Evolutionary conservation across 1,140 invertebrate genomes (phyloP).

Genomic region (Drosophila busckii): DNA sequence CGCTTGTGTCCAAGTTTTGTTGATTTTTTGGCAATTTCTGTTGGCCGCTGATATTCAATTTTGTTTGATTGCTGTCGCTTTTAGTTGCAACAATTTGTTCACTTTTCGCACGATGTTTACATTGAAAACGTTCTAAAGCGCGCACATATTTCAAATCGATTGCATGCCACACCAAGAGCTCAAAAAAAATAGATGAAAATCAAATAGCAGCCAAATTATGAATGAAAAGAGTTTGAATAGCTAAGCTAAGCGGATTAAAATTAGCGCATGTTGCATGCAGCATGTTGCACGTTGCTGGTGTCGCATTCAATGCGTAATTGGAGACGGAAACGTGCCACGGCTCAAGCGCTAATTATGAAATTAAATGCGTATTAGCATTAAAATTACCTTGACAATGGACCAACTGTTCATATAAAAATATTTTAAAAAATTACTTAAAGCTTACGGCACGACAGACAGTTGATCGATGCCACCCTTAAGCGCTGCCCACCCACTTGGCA

Average conservation of each 20-base stretch:
- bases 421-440: no score
- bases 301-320: conserved; percentile 50
- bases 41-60: conserved; percentile 72
- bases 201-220: conserved; percentile 36
- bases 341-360: conserved; percentile 72
- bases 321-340: conserved; percentile 43
- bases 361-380: conserved; percentile 62
- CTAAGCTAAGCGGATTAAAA: conserved; percentile 52
- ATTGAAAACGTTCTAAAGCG: conserved; percentile 47
- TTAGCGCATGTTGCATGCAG: conserved; percentile 27
- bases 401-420: conserved; percentile 2
- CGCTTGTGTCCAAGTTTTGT: conserved; percentile 24
- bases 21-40: conserved; percentile 47
- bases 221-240: conserved; percentile 31
- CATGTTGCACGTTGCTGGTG: neutral
- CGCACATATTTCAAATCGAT: conserved; percentile 53
- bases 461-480: conserved; percentile 57
- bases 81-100: conserved; percentile 69
- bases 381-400: conserved; percentile 35
- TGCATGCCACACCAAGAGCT: neutral
- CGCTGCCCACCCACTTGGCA: conserved; percentile 54
- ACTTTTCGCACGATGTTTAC: conserved; percentile 63
- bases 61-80: conserved; percentile 73
- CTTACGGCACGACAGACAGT: no score
- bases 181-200: no score